Base-by-base conservation (phyloP, 2,113 vertebrate genomes). In the Microcebus jonahi region DNA sequence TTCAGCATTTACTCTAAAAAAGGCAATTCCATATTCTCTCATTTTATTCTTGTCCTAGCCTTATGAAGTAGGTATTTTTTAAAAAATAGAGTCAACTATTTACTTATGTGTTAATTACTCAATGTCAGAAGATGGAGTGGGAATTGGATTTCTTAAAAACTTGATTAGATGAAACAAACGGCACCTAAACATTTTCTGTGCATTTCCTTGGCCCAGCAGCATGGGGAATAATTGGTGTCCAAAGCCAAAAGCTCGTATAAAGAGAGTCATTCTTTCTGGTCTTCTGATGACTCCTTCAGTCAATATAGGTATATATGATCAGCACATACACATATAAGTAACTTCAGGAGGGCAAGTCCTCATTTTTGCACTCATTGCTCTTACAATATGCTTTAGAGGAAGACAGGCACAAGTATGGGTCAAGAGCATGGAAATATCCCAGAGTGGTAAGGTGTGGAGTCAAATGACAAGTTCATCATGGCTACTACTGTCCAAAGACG, bases 101-200 rank as follows among this genome's bases (percentile, higher is more conserved):
- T 81, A 87, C 21, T 89, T 53, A 53, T 14, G 4, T 27, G 45
- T 25, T 31, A 50, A 88, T 39, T 59, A 25, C 48, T 65, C 76
- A 42, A 53, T 83, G 10, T 94, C 50, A 70, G 68, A 96, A 96
- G 65, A 75, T 27, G 5, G 6, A 68, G n/a, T 42, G 36, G 25
- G 39, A 80, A 53, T 65, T 23, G 18, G 12, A 11, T 57, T 87
- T 82, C 23, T 92, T 50, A 79, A 92, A 82, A 95, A 20, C 23
- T 39, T 65, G 45, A 50, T 63, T 73, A 88, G 34, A 68, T 50
- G 18, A 80, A 85, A 61, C 31, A 83, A 70, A 81, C 48, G 20
- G 7, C 39, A 79, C 80, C 79, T 90, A 34, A 73, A 20, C 2
- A 34, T 61, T 85, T 81, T 93, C 21, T 75, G 4, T 68, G 14